phyloP scores from a whole-genome alignment of 30 jellyfish, hydroid and myxozoan species.

The Morbakka virulenta region DNA sequence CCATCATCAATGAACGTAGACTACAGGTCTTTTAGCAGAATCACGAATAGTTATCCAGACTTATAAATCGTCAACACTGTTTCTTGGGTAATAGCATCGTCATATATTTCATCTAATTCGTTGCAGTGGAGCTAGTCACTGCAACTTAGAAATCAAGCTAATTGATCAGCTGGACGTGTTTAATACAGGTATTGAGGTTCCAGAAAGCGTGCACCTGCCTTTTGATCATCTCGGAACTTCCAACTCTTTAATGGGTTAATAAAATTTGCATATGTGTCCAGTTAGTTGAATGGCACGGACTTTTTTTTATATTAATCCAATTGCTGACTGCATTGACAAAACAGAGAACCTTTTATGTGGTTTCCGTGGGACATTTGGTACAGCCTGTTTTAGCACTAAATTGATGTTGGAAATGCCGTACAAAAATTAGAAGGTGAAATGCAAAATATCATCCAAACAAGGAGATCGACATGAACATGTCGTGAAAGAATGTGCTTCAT shows the following conservation, averaged over 20 bases:
- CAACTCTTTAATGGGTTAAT: not conserved
- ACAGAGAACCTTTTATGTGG: not conserved
- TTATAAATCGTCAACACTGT: not conserved
- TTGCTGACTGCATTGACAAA: not conserved
- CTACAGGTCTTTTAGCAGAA: not conserved
- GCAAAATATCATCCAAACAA: too few species aligned
- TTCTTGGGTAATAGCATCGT: not conserved
- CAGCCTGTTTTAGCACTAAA: not conserved
- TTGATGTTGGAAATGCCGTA: not conserved
- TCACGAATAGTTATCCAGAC: not conserved
- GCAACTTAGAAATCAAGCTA: not conserved
- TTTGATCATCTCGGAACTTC: not conserved
- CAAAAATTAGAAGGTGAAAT: not conserved
- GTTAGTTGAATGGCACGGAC: not conserved
- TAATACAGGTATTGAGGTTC: not conserved
- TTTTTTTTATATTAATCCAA: not conserved
- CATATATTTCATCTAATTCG: not conserved
- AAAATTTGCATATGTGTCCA: not conserved
- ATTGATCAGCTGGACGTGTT: not conserved
- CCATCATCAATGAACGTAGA: not conserved
- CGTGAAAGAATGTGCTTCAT: too few species aligned
- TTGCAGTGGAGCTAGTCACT: not conserved
- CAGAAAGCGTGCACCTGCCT: not conserved
- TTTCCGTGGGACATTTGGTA: not conserved
- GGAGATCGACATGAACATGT: not conserved